Conservation (phyloP, 2,888 invertebrate genomes). For the Rhamphomyia laevipes region DNA sequence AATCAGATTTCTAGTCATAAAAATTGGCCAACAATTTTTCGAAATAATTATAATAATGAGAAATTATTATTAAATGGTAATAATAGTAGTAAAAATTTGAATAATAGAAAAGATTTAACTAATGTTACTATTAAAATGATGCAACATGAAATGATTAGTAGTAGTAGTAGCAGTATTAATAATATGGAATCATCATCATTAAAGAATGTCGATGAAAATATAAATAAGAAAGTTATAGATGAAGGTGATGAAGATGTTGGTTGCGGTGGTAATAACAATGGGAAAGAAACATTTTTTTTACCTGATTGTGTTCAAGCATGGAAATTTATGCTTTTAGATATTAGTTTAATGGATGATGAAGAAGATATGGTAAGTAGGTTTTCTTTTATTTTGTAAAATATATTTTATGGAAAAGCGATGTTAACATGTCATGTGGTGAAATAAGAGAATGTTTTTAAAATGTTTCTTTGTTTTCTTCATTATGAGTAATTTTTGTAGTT, state of each 20-base stretch:
- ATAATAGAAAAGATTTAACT: neutral
- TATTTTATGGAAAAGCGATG: no score
- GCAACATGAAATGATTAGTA: neutral
- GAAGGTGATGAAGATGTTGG: no score
- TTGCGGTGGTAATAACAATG: no score
- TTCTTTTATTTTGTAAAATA: no score
- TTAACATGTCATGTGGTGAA: no score
- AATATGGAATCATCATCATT: neutral
- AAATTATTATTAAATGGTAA: neutral
- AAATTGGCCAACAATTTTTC: neutral
- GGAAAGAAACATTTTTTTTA: conserved; percentile 10
- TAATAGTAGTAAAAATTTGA: neutral
- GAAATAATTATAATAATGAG: neutral
- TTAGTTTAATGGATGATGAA: conserved; percentile 35
- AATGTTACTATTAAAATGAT: neutral
- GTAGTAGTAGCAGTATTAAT: neutral
- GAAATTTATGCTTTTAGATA: conserved; percentile 31
- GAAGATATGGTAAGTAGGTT: conserved; percentile 36
- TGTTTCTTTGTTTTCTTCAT: neutral
- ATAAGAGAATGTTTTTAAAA: no score
- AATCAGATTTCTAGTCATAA: neutral
- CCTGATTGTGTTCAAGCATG: conserved; percentile 32
- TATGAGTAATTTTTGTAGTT: neutral
- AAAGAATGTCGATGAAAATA: no score
- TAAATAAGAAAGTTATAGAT: no score